Percentiles rank a stretch among this genome's conserved stretches.
Evolutionary conservation across 1,140 invertebrate genomes (phyloP).

Genomic region (Rhysida immarginata): DNA sequence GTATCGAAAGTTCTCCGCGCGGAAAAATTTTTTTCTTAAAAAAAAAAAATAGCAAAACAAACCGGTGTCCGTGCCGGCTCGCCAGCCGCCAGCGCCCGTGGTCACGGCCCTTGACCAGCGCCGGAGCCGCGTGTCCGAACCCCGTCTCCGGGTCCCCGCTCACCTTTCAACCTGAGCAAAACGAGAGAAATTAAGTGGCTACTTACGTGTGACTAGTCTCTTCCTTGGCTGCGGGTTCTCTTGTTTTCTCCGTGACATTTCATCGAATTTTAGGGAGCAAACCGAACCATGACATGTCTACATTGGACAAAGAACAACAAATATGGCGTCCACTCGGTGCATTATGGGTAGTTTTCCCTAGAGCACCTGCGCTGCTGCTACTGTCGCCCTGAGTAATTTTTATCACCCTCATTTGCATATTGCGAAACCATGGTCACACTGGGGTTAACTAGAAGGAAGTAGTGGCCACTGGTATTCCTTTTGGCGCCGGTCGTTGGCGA

Average conservation of each 20-base stretch:
- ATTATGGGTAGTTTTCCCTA: constrained; percentile 10
- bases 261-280: constrained; percentile 10
- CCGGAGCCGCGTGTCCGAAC: not conserved
- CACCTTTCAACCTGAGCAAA: not conserved
- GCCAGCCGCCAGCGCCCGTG: not conserved
- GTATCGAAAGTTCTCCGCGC: too few relatives aligned
- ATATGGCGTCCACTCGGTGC: constrained; percentile 11
- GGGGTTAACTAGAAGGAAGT: not conserved
- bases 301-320: constrained; percentile 12
- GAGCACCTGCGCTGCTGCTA: constrained; percentile 9
- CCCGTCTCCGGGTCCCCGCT: not conserved
- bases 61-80: too few relatives aligned
- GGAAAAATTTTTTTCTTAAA: too few relatives aligned
- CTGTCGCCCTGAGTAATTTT: constrained; percentile 4
- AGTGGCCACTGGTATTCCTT: not conserved
- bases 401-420: constrained; percentile 3
- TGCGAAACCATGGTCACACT: constrained; percentile 7
- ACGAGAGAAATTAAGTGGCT: not conserved
- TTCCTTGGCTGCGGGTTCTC: constrained; percentile 23
- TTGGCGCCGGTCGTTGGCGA: not conserved
- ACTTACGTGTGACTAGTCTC: constrained; percentile 22
- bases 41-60: too few relatives aligned
- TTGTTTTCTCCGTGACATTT: constrained; percentile 21
- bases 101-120: constrained; percentile 3
- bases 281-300: constrained; percentile 12